Evolutionary conservation across 2,113 vertebrate species (phyloP).

Genomic region (Strix aluco): DNA sequence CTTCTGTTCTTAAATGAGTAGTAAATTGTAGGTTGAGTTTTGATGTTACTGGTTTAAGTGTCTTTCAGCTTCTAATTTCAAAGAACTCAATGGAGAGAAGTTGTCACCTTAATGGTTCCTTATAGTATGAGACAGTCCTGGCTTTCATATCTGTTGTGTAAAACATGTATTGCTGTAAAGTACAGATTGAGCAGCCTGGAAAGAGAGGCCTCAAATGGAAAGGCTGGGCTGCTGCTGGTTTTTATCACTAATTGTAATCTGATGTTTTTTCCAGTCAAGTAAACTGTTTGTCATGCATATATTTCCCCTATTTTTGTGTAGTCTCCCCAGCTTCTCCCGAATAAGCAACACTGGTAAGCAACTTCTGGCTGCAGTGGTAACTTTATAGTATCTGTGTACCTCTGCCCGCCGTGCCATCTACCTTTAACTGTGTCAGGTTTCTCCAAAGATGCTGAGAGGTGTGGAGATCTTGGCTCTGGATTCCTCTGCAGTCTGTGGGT

Average conservation of each 20-base stretch:
- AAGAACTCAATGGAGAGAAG: background rate
- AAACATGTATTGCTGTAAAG: background rate
- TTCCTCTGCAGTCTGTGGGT: background rate
- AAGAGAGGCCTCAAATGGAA: no score
- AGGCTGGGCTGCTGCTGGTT: background rate
- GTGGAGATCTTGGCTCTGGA: background rate
- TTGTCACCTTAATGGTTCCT: background rate
- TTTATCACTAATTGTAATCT: background rate
- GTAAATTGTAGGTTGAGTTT: background rate
- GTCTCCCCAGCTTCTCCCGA: background rate
- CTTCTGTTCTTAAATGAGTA: background rate
- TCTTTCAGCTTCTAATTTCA: background rate
- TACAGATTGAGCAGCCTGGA: background rate
- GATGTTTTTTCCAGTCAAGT: background rate
- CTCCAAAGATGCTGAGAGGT: background rate
- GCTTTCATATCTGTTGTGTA: background rate
- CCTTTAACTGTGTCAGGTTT: background rate
- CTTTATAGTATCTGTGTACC: background rate
- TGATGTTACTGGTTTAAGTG: background rate
- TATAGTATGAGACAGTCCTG: background rate
- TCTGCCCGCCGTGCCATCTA: accelerated
- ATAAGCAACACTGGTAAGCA: background rate
- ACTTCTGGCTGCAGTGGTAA: background rate
- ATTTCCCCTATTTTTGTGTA: background rate
- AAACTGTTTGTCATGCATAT: background rate